Evolutionary conservation across 2,888 invertebrate genomes (phyloP).

Genomic region (Physocephala rufipes): DNA sequence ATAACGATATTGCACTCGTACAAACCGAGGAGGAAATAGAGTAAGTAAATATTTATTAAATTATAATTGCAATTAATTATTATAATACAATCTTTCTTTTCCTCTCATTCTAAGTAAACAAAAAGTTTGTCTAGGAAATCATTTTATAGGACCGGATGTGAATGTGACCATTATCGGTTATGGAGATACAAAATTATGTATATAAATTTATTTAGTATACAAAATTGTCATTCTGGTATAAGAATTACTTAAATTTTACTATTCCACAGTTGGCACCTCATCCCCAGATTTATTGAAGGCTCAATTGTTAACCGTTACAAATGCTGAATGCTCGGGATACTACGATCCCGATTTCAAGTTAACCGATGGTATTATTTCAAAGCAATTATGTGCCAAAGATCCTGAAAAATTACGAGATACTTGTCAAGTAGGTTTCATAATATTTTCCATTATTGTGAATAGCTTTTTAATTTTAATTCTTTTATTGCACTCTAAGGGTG

Average conservation of each 20-base stretch:
- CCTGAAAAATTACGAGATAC: conserved; percentile 29
- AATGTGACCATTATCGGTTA: conserved; percentile 40
- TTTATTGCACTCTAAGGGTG: conserved; percentile 41
- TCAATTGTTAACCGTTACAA: conserved; percentile 39
- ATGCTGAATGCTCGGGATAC: conserved; percentile 21
- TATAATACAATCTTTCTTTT: too few relatives aligned
- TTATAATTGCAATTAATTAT: not conserved
- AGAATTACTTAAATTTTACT: too few relatives aligned
- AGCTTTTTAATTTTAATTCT: not conserved
- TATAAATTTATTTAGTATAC: not conserved
- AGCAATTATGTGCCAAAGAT: conserved; percentile 42
- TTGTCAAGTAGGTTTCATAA: conserved; percentile 12
- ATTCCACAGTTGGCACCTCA: conserved; percentile 20
- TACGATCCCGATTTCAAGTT: conserved; percentile 14
- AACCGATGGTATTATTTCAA: conserved; percentile 30
- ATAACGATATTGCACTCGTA: not conserved
- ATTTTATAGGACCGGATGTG: not conserved
- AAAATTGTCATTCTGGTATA: not conserved
- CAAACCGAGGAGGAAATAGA: not conserved
- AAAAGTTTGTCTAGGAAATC: conserved; percentile 5
- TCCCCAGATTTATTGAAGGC: conserved; percentile 54
- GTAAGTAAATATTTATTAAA: not conserved
- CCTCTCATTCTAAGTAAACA: too few relatives aligned
- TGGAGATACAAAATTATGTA: conserved; percentile 38
- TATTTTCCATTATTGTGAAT: not conserved